These are phyloP conservation scores for Morpho helenor DNA, from an alignment of 2,888 invertebrate genomes.

Conservation along the genomic window DNA sequence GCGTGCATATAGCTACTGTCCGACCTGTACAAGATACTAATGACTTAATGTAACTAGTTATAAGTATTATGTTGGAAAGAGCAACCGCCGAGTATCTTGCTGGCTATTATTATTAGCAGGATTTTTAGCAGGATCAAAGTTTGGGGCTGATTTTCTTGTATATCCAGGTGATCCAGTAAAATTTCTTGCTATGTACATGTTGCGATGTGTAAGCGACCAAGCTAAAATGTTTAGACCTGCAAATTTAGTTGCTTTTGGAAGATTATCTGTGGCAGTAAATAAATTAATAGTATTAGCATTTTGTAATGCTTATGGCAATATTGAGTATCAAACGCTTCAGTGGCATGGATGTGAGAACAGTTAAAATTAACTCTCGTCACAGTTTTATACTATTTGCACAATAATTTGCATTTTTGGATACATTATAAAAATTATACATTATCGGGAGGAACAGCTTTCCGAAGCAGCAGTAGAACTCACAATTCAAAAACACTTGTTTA, in stretches of 20 bases:
- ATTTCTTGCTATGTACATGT: constrained; percentile 88
- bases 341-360: constrained; percentile 72
- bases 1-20: no score
- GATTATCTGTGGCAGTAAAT: constrained; percentile 87
- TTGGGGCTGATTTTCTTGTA: constrained; percentile 94
- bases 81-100: no score
- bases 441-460: no score
- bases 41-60: no score
- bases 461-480: no score
- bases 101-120: no score
- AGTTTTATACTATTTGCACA: neutral
- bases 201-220: constrained; percentile 80
- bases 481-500: no score
- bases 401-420: no score
- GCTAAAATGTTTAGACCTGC: constrained; percentile 65
- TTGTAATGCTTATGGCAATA: constrained; percentile 51
- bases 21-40: no score
- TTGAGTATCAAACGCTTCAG: constrained; percentile 79
- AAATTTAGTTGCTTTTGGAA: constrained; percentile 83
- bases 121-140: constrained; percentile 90
- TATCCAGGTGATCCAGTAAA: constrained; percentile 92
- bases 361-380: constrained; percentile 26
- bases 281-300: constrained; percentile 87
- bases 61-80: no score
- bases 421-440: no score